Evolutionary conservation across 2,113 vertebrate species (phyloP).

Genomic region (Ictidomys tridecemlineatus): DNA sequence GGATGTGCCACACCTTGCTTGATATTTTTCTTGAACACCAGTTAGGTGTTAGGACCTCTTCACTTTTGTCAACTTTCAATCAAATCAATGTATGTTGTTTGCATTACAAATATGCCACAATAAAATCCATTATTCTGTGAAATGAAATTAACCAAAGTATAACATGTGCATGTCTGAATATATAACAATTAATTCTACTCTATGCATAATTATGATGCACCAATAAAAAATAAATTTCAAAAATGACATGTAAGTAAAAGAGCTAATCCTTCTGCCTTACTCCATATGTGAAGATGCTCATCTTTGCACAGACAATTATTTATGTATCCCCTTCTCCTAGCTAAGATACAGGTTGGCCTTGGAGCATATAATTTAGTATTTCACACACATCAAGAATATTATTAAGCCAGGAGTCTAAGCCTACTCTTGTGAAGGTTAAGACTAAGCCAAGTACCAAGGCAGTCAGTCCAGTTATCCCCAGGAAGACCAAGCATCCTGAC

Average conservation of each 20-base stretch:
- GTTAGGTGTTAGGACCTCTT: not conserved
- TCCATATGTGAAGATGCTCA: not conserved
- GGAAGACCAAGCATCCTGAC: not conserved
- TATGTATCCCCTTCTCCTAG: not conserved
- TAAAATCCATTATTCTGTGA: no score
- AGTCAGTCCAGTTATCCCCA: not conserved
- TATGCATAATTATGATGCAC: not conserved
- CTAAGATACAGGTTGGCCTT: not conserved
- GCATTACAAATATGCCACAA: no score
- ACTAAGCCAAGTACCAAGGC: not conserved
- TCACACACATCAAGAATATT: not conserved
- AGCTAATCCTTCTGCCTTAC: not conserved
- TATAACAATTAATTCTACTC: not conserved
- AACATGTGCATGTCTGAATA: not conserved
- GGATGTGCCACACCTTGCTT: not conserved
- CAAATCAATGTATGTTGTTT: not conserved
- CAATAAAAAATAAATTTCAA: not conserved
- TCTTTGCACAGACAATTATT: not conserved
- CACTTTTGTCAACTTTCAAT: not conserved
- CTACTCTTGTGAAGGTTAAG: not conserved
- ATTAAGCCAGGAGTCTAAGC: not conserved
- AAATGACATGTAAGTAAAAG: not conserved
- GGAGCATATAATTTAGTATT: not conserved
- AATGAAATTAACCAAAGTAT: no score
- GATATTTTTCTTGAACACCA: not conserved